Conservation (phyloP, 2,113 vertebrate species). For the Syngnathoides biaculeatus region DNA sequence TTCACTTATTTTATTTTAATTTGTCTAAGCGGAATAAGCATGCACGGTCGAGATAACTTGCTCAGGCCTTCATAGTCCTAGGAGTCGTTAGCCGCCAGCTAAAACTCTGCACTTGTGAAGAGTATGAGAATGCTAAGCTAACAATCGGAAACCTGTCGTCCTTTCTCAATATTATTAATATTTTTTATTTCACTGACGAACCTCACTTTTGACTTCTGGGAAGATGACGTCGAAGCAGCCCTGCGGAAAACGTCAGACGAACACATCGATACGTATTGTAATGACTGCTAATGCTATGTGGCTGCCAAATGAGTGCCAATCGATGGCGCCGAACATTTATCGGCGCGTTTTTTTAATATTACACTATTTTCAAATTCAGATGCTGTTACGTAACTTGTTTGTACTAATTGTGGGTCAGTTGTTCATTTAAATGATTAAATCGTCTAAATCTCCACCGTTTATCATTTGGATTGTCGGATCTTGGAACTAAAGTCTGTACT, state of each 20-base stretch:
- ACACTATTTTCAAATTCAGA: background rate
- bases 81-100: conserved; percentile 54
- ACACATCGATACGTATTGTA: background rate
- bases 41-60: conserved; percentile 29
- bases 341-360: conserved; percentile 22
- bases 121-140: conserved; percentile 19
- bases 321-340: conserved; percentile 63
- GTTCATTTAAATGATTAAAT: background rate
- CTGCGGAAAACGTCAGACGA: background rate
- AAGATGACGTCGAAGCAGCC: background rate
- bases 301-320: conserved; percentile 52
- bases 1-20: background rate
- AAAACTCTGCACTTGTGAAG: conserved; percentile 33
- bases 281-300: conserved; percentile 45
- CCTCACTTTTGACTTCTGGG: background rate
- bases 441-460: conserved; percentile 38
- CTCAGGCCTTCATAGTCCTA: conserved; percentile 48
- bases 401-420: background rate
- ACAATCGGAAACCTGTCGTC: conserved; percentile 6
- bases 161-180: background rate
- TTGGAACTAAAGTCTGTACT: conserved; percentile 20
- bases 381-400: background rate
- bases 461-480: conserved; percentile 27
- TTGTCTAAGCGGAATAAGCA: background rate
- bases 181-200: background rate